Base-by-base conservation (phyloP, 2,888 invertebrate genomes). In the Proisotoma minuta region DNA sequence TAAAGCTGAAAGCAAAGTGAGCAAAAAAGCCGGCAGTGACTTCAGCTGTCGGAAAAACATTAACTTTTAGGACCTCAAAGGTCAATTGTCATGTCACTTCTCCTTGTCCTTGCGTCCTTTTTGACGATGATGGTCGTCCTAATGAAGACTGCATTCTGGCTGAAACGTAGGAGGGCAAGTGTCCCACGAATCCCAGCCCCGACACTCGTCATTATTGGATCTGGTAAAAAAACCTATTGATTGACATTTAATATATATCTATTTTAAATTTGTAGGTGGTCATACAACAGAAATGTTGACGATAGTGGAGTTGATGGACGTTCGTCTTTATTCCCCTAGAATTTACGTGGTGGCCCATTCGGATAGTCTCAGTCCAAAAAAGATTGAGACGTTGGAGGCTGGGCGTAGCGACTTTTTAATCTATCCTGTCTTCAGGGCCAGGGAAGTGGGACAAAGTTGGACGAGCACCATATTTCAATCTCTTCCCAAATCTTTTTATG, bases 241-340 rank as follows among this genome's bases (percentile, higher is more conserved):
- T n/a, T n/a, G n/a, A n/a, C n/a, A n/a, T n/a, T n/a, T n/a, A n/a
- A n/a, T n/a, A n/a, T n/a, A n/a, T n/a, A n/a, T n/a, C n/a, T n/a
- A n/a, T n/a, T n/a, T n/a, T n/a, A n/a, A n/a, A n/a, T 3, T 22
- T 49, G 49, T 88, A 70, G 94, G 93, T 60, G 94, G 94, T 0
- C 98, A 99, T 77, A 98, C 98, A 0, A 87, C 88, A n/a, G 98
- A 99, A 82, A 88, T 99, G 82, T 77, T 96, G 54, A 82, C 85
- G 66, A 80, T 97, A 47, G 77, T 88, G 4, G 79, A 82, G 69
- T 80, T 81, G 27, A 76, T 96, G 49, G 81, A 85, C 73, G 76
- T 78, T n/a, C 75, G 78, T 1, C 83, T 82, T 74, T 93, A 89
- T 76, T 78, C 79, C 0, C 91, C 92, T 0, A 80, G 92, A 58